Evolutionary conservation across 2,888 invertebrate species (phyloP), one percentile per base, ranked within the genome.

Genomic region (Bembecia ichneumoniformis): DNA sequence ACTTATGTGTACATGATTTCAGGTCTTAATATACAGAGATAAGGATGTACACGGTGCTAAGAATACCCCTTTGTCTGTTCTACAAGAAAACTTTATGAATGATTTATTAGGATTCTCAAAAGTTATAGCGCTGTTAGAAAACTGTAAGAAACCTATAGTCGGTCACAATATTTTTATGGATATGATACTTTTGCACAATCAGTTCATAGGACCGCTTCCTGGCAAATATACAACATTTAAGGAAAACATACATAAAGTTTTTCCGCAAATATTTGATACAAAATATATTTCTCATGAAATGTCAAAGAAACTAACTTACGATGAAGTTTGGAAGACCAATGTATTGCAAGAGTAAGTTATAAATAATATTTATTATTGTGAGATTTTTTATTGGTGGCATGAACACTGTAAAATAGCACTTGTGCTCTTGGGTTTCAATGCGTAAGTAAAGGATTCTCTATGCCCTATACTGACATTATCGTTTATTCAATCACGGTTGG

Each of bases 101-200:
- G 71, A 86, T 52, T 72, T 91, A 48, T 64, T 89, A 47, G 94
- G 94, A 4, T 94, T 94, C 64, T 89, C 92, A 1, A 88, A 87
- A 63, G 76, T 95, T 10, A 91, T 94, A 52, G 71, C 89, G 13
- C 66, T 92, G 0, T 68, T 95, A n/a, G 77, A 77, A 34, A 65
- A 75, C 1, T 69, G 88, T 4, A 87, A 89, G 56, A 94, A 93
- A 78, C 94, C 94, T 3, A 77, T 95, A 16, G 77, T 95, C 17
- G 94, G 94, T 0, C 95, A 95, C 70, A 96, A 96, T 71, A 69
- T 91, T 53, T 84, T 93, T 49, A 74, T 92, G 54, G 95, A 95
- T 71, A 74, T 91, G 1, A 68, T 95, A 59, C 82, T 94, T 17
- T 73, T 94, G 50, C 91, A 92, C 63, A 91, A 92, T 60, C 92